These are phyloP conservation scores for Agrenia bidenticulata DNA, from an alignment of 2,888 invertebrate species.

Conservation along the genomic window DNA sequence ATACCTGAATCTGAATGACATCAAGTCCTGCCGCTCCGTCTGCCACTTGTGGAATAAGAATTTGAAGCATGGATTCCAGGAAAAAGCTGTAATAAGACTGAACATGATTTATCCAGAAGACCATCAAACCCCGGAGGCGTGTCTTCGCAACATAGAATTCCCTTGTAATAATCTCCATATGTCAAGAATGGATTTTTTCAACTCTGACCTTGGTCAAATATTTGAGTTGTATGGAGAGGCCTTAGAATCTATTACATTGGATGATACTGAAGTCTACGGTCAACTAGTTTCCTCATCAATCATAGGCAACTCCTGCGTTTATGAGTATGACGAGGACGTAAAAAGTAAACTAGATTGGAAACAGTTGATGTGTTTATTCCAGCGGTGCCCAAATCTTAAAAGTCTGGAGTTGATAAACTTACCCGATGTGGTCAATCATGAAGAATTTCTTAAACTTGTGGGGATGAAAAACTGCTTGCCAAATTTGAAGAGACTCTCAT, in stretches of 20 bases:
- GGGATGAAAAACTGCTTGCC: background rate
- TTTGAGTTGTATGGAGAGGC: background rate
- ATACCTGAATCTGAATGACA: background rate
- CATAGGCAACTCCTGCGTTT: too few relatives aligned
- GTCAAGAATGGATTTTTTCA: background rate
- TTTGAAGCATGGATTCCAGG: background rate
- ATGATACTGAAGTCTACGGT: too few relatives aligned
- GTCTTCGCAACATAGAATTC: background rate
- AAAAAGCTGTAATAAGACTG: background rate
- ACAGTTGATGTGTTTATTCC: background rate
- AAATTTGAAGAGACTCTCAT: background rate
- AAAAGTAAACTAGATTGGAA: background rate
- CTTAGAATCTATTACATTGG: background rate
- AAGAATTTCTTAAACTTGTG: constrained; percentile 6
- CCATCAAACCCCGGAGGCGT: background rate
- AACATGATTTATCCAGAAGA: background rate
- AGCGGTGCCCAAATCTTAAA: background rate
- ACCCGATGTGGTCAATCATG: background rate
- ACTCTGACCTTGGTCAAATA: background rate
- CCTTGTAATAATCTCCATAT: background rate
- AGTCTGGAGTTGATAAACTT: background rate
- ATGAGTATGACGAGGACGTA: too few relatives aligned
- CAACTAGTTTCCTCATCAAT: background rate
- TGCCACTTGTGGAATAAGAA: background rate
- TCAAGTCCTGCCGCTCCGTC: background rate